Base-by-base conservation (phyloP, 23 tunicate genomes). In the Phallusia fumigata region DNA sequence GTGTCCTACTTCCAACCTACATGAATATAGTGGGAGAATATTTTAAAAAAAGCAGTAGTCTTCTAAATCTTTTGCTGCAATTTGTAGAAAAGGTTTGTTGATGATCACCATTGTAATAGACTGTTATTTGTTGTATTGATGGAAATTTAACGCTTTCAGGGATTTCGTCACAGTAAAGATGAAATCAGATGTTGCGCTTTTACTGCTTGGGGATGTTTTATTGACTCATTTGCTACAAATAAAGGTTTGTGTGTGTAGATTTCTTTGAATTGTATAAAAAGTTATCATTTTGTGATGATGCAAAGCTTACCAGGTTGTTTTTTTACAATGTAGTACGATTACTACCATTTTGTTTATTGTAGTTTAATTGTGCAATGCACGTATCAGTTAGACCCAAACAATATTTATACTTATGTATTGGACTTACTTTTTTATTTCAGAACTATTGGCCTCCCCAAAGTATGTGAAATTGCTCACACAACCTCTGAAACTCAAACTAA, bases 381-480 rank as follows among this genome's bases (percentile, higher is more conserved):
- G n/a, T n/a, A n/a, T n/a, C n/a, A n/a, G n/a, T n/a, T n/a, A n/a
- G n/a, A n/a, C n/a, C n/a, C n/a, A n/a, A 22, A 21, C 24, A 33
- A 18, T 75, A 45, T 83, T 40, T 83, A 22, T 76, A 26, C 58
- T 5, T 40, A 10, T 3, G 10, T 3, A 40, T 40, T 40, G 47
- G n/a, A n/a, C n/a, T n/a, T n/a, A n/a, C n/a, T n/a, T n/a, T n/a
- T n/a, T 40, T 40, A 3, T 58, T 58, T 22, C 16, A 52, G 95
- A 85, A 16, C 33, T 90, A 18, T 65, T 90, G 30, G 75, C 95
- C 18, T 85, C 95, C 1, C 22, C 89, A 15, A 88, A 83, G n/a
- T 90, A 90, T 51, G 51, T 85, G 76, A 85, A 85, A 16, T 69
- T 90, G 26, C 52, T 90, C 40, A 85, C 84, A 31, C 89, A 90